phyloP scores from a whole-genome alignment of 2,888 invertebrate species.

The Tetanocera ferruginea region DNA sequence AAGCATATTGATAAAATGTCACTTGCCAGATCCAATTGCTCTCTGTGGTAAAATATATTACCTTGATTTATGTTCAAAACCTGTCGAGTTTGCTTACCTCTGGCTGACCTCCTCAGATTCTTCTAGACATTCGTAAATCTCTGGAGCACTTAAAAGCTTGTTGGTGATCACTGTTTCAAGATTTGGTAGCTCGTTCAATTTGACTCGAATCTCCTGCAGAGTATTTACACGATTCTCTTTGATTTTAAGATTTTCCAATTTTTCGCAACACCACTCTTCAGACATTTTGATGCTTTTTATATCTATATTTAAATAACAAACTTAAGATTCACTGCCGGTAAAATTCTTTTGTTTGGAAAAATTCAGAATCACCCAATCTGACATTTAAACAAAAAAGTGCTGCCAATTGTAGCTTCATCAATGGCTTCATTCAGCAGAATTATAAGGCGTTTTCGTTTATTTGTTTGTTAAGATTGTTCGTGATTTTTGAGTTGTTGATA shows the following conservation, averaged over 20 bases:
- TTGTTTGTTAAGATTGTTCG: no score
- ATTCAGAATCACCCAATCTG: not conserved
- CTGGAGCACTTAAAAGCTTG: slow-evolving; percentile 72
- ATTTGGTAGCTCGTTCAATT: slow-evolving; percentile 64
- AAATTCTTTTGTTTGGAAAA: not conserved
- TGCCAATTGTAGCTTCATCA: not conserved
- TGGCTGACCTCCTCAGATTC: slow-evolving; percentile 51
- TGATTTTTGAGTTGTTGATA: no score
- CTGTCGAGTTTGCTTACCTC: not conserved
- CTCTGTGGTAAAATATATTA: slow-evolving; percentile 66
- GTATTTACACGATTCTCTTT: slow-evolving; percentile 70
- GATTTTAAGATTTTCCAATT: slow-evolving; percentile 69
- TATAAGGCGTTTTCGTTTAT: no score
- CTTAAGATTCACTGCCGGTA: not conserved
- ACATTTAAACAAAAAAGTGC: not conserved
- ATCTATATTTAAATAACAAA: not conserved
- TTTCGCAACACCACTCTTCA: slow-evolving; percentile 71
- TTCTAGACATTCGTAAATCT: slow-evolving; percentile 77
- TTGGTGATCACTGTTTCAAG: slow-evolving; percentile 68
- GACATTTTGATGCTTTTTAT: slow-evolving; percentile 53
- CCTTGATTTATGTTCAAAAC: not conserved
- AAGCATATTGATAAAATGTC: slow-evolving; percentile 78
- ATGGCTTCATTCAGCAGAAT: no score
- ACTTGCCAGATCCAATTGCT: slow-evolving; percentile 75
- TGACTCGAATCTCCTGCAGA: slow-evolving; percentile 70